Percentiles rank a stretch among this genome's conserved stretches.
Evolutionary conservation across 2,797 vertebrate genomes (phyloP).

Genomic region (Brachyalestes nurse): DNA sequence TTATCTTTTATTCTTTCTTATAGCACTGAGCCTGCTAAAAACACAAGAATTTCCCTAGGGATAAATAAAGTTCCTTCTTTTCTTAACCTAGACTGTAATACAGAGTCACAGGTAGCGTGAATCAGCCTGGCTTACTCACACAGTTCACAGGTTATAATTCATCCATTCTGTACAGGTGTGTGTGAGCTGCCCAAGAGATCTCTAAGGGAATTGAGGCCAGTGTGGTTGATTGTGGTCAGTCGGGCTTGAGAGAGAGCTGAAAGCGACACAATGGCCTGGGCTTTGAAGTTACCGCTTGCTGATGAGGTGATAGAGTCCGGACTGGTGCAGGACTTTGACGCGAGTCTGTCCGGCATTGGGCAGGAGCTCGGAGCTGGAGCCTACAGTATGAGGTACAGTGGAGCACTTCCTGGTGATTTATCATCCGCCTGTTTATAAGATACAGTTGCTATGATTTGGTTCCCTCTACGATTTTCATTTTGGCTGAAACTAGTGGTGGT

Average conservation of each 20-base stretch:
- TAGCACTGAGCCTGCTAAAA: too few relatives aligned
- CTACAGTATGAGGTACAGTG: slow-evolving; percentile 95
- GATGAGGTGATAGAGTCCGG: slow-evolving; percentile 98
- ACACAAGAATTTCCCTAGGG: too few relatives aligned
- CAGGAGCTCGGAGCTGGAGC: slow-evolving; percentile 96
- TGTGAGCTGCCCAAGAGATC: slow-evolving; percentile 21
- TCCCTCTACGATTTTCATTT: background rate
- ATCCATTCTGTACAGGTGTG: slow-evolving; percentile 22
- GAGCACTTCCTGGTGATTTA: background rate
- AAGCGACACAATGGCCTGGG: slow-evolving; percentile 87
- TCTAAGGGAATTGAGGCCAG: background rate
- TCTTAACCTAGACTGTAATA: too few relatives aligned
- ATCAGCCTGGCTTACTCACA: background rate
- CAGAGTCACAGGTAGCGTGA: background rate
- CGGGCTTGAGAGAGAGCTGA: slow-evolving; percentile 46
- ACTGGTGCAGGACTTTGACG: slow-evolving; percentile 96
- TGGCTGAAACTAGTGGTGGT: background rate
- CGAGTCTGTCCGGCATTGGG: slow-evolving; percentile 95
- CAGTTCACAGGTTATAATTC: background rate
- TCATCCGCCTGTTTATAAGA: background rate
- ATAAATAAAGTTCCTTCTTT: too few relatives aligned
- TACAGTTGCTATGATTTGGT: background rate
- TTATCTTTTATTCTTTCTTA: too few relatives aligned
- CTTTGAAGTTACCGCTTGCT: slow-evolving; percentile 92
- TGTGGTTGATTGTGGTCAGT: slow-evolving; percentile 32